Base-by-base conservation (phyloP, 2,888 invertebrate species). In the Augochlorella aurata region DNA sequence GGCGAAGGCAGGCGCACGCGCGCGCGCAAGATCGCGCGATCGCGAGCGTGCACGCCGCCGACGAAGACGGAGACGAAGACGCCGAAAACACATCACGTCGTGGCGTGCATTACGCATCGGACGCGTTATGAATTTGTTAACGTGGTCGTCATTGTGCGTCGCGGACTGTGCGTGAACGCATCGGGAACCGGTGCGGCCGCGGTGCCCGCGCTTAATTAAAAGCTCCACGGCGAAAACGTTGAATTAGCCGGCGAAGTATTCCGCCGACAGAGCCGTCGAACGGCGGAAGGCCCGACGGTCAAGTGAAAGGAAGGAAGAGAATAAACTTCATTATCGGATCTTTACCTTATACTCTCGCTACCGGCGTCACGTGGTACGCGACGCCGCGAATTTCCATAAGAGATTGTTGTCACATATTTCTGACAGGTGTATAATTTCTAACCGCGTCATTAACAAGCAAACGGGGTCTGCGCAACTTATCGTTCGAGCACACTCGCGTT, bases 41-140 rank as follows among this genome's bases (percentile, higher is more conserved):
- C 54, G 54, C 54, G 21, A 54, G 54, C 54, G 54, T 54, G 67
- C 74, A 21, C 72, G n/a, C 24, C 63, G 63, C 9, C 63, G 63
- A 50, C 63, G 63, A 10, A 38, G 38, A 38, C 38, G 38, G 38
- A 38, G 38, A 5, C 38, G 38, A 38, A 38, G 38, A 38, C 38
- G 38, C 38, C 38, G 38, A 38, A 38, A 38, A 38, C 63, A 38
- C 63, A n/a, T 38, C 63, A 63, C 63, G 63, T 18, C 18, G 4
- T 45, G 7, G 49, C 61, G 74, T 45, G 85, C 79, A 74, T 82
- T 85, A 78, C 69, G 77, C 79, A 58, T 87, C 77, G 67, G 49
- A 77, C 80, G 77, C 79, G 65, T 84, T 77, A 80, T 77, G 77
- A 84, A 84, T 84, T 77, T 69, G 65, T 74, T 77, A 77, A 61